Percentiles rank a stretch among this genome's conserved stretches.
These are phyloP conservation scores for Orthosia gothica DNA, from an alignment of 2,888 invertebrate genomes.

Conservation along the genomic window DNA sequence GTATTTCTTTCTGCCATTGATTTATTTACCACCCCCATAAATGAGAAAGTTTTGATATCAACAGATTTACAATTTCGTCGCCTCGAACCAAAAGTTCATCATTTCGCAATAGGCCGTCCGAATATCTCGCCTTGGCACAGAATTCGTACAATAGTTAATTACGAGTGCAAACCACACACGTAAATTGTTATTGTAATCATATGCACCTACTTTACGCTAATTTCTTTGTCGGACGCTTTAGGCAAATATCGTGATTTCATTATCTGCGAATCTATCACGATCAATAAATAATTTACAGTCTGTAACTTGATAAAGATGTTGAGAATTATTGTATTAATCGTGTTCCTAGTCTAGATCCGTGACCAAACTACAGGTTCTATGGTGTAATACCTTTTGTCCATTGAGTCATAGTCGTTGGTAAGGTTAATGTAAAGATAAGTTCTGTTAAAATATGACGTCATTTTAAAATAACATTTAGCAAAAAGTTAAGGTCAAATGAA, in stretches of 20 bases:
- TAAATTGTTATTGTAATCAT: constrained; percentile 69
- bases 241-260: constrained; percentile 10
- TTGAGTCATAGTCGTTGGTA: constrained; percentile 1
- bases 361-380: neutral
- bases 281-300: constrained; percentile 21
- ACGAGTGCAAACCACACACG: constrained; percentile 59
- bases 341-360: constrained; percentile 6
- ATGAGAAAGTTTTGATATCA: neutral
- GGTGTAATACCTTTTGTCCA: neutral
- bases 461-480: neutral
- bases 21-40: neutral
- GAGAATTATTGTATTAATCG: neutral
- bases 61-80: constrained; percentile 33
- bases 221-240: constrained; percentile 22
- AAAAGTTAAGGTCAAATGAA: constrained; percentile 4
- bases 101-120: constrained; percentile 62
- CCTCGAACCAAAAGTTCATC: constrained; percentile 63
- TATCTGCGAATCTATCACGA: constrained; percentile 20
- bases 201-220: constrained; percentile 57
- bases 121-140: constrained; percentile 77
- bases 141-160: constrained; percentile 80
- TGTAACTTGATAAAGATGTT: constrained; percentile 24
- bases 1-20: too few species aligned
- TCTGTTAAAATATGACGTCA: neutral
- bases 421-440: neutral